phyloP scores from a whole-genome alignment of 2,888 invertebrate genomes.

The Dasypogon diadema region DNA sequence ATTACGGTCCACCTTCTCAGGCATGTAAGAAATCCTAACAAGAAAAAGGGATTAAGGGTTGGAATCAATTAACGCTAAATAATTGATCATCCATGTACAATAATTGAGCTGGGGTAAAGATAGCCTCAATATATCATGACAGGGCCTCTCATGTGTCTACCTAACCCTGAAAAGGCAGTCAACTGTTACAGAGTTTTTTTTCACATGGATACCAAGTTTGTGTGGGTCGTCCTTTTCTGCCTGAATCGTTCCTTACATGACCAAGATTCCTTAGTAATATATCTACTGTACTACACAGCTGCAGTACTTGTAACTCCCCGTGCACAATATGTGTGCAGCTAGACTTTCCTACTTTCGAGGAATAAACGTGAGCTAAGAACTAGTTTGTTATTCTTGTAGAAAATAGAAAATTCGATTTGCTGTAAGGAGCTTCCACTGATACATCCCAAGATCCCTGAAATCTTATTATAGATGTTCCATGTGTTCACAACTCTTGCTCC shows the following conservation, averaged over 20 bases:
- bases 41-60: slow-evolving; percentile 47
- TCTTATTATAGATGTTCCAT: slow-evolving; percentile 16
- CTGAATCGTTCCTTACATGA: neutral
- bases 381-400: slow-evolving; percentile 17
- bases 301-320: neutral
- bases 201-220: neutral
- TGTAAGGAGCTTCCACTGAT: slow-evolving; percentile 7
- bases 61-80: slow-evolving; percentile 50
- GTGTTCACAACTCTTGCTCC: slow-evolving; percentile 1
- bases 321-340: neutral
- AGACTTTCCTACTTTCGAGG: neutral
- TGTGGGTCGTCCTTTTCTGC: neutral
- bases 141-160: neutral
- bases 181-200: neutral
- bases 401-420: slow-evolving; percentile 41
- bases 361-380: neutral
- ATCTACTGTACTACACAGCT: neutral
- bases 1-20: slow-evolving; percentile 1
- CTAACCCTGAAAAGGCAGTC: neutral
- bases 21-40: slow-evolving; percentile 32
- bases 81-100: slow-evolving; percentile 52
- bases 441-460: slow-evolving; percentile 9
- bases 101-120: slow-evolving; percentile 38
- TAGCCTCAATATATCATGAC: slow-evolving; percentile 24
- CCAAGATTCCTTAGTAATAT: neutral